Conservation (phyloP, 2,113 vertebrate genomes). For the Elephas maximus region DNA sequence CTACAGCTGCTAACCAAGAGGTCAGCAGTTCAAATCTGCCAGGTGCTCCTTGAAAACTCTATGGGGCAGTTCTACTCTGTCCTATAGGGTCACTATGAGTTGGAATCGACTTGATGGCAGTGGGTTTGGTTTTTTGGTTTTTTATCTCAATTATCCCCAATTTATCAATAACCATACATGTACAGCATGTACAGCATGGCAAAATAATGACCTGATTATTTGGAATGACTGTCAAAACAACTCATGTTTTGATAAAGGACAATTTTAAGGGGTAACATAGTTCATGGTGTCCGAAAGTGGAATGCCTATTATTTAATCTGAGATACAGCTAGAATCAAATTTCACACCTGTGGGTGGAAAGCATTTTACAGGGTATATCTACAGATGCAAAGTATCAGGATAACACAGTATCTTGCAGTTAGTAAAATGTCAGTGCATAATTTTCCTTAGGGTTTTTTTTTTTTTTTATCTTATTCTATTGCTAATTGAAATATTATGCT, state of each 20-base stretch:
- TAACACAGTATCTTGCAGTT: neutral
- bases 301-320: neutral
- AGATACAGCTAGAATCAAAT: neutral
- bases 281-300: neutral
- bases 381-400: neutral
- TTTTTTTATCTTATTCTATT: conserved; percentile 79
- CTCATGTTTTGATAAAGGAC: neutral
- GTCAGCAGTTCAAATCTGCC: too few relatives aligned
- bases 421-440: neutral
- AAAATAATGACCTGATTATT: neutral
- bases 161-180: neutral
- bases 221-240: neutral
- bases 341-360: neutral
- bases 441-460: conserved; percentile 42
- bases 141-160: neutral
- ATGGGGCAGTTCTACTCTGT: too few relatives aligned
- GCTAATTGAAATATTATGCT: conserved; percentile 78
- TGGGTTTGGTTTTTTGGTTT: too few relatives aligned
- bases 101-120: too few relatives aligned
- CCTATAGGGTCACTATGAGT: too few relatives aligned
- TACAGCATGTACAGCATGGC: conserved; percentile 13
- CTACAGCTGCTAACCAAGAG: too few relatives aligned
- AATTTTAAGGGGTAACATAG: neutral
- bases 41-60: too few relatives aligned
- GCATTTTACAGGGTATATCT: neutral